Base-by-base conservation (phyloP, 1,140 invertebrate species). In the Drosophila willistoni region DNA sequence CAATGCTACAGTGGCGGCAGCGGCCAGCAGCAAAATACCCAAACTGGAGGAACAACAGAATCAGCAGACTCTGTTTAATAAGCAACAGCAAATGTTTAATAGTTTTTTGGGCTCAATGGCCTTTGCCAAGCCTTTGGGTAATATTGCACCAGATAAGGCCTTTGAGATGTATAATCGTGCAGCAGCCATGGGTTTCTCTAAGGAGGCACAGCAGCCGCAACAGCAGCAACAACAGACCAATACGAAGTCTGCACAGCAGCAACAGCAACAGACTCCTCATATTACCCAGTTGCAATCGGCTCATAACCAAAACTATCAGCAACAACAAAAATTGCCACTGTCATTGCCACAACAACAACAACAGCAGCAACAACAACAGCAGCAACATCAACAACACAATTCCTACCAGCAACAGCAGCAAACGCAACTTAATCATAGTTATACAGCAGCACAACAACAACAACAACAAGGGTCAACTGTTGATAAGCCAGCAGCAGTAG, bases 151-250 rank as follows among this genome's bases (percentile, higher is more conserved):
- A 0, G 91, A 90, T 13, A 92, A 92, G 47, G 91, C 91, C 6
- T 86, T 92, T 51, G 91, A 91, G 44, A 91, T 92, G 86, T 92
- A 91, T 36, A 92, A 92, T 71, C 77, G 90, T 9, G 91, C 91
- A 1, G 91, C 91, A 7, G 79, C 90, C 4, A 91, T 91, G 77
- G 81, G 90, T 19, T 91, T 91, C 9, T 79, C 91, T 5, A 92
- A 92, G 62, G 91, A 91, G 14, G 14, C 14, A 12, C 17, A 91
- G 79, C 63, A 67, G 25, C 34, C 85, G 82, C 59, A 83, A 66
- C 25, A 90, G 72, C 61, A 80, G 68, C 47, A 80, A 62, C 85
- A 91, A 68, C 54, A 74, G 51, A 12, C 17, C 78, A 81, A 33
- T 80, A 81, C 71, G 34, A 79, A 81, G 34, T 69, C 75, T 39